Conservation (phyloP, 1,140 invertebrate genomes). For the Penaeus vannamei region DNA sequence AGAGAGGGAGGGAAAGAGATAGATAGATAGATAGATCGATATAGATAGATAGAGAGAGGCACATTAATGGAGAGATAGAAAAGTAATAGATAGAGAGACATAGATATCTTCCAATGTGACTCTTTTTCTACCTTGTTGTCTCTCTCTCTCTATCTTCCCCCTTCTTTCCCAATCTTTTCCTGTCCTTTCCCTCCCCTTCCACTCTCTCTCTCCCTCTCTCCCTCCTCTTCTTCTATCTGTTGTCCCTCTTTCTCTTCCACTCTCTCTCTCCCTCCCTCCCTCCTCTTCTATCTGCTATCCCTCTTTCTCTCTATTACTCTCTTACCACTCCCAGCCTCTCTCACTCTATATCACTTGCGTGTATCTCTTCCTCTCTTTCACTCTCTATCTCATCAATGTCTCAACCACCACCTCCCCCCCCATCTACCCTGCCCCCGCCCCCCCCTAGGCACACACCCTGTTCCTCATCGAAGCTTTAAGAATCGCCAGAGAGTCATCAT, state of each 20-base stretch:
- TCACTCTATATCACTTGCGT: neutral
- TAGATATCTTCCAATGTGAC: neutral
- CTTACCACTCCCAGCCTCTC: neutral
- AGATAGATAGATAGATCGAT: slow-evolving; percentile 8
- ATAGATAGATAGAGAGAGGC: no score
- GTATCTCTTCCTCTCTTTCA: neutral
- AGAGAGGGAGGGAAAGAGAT: no score
- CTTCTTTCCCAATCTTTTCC: neutral
- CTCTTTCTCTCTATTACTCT: no score
- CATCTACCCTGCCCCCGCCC: neutral
- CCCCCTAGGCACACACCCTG: neutral
- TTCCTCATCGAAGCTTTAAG: no score
- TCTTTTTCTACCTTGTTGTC: neutral
- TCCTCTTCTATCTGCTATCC: neutral
- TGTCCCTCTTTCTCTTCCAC: neutral
- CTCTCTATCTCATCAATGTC: neutral
- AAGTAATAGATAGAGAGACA: no score
- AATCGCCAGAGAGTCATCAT: no score
- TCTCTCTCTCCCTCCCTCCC: neutral
- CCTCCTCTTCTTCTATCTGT: neutral
- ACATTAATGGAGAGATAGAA: no score
- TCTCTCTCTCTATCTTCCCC: neutral
- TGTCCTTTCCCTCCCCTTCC: neutral
- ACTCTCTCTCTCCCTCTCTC: neutral
- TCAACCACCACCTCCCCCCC: neutral